Evolutionary conservation across 2,113 vertebrate genomes (phyloP), one percentile per base, ranked within the genome.

Genomic region (Catharus bicknelli): DNA sequence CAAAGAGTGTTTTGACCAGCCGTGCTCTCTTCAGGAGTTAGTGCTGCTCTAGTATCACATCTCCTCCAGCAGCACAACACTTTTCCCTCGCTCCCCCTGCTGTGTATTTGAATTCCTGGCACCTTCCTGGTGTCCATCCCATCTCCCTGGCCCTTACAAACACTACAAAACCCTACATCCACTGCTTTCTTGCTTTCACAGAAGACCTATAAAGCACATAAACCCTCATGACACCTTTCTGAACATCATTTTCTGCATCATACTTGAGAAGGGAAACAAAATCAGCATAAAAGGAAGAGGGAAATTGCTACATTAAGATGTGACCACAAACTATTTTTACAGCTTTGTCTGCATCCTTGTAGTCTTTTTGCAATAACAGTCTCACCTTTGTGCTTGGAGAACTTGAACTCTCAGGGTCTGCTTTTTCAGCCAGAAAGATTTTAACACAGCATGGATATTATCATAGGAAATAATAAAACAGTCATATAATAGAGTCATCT

Each of bases 41-140:
- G 26, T 10, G n/a, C 1, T 29, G 13, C 32, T 64, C 76, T 62
- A 61, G 47, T 19, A 12, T n/a, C 7, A 16, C n/a, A 51, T 13
- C 21, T 93, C 48, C 61, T 51, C 43, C 57, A 57, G 74, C 64
- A 54, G 66, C 19, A 42, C 1, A 6, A 48, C 2, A 4, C 13
- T 51, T 40, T 32, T 27, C 29, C 21, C 55, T 48, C 0, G 0
- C 47, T 83, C 3, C 25, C 64, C 16, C 7, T 6, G 7, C 30
- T 12, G 14, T 0, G 4, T 1, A 0, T n/a, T 43, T 40, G n/a
- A 78, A 83, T 32, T 14, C 42, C 63, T n/a, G 38, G 32, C 57
- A 82, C n/a, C 12, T 43, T 75, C 57, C 63, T 53, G 26, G 11
- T 16, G 43, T 36, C 74, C 57, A 48, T 18, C 32, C 34, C 38